Base-by-base conservation (phyloP, 2,888 invertebrate species). In the Archips crataeganus region DNA sequence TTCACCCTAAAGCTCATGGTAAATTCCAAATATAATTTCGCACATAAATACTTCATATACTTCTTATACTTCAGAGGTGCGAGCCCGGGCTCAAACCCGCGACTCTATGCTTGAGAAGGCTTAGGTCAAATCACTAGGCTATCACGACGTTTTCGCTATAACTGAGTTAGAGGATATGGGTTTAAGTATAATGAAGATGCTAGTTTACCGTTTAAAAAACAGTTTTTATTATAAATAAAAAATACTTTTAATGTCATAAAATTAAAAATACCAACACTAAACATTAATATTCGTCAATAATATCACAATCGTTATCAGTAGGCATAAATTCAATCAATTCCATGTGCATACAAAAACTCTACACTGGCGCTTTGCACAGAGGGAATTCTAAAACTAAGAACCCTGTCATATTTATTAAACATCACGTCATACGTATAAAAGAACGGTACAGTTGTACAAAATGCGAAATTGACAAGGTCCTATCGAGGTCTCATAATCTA, bases 251-350 rank as follows among this genome's bases (percentile, higher is more conserved):
- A 65, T 70, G 69, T 74, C 74, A 74, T 86, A 85, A 78, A 67
- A 77, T 80, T 87, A 87, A 81, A 86, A 87, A 87, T 87, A 85
- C 87, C 85, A 81, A 79, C 75, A 75, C 76, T 83, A 82, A 79
- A 77, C 81, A 70, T 68, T 70, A 81, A 81, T 68, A 73, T 80
- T 82, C 79, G 79, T 80, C 78, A 79, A 69, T 78, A 82, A 83
- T 88, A 87, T 87, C 87, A 88, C 87, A 87, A 80, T 85, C 78
- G 79, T 77, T 76, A 78, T 84, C 80, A 77, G 75, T 71, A 79
- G 80, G 81, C 79, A 79, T 75, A 74, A 57, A 39, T 65, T 54
- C 47, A 15, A 49, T 39, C 65, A 63, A 45, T 39, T 65, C 65
- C 23, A 13, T 34, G 51, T 10, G 32, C 66, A 39, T 57, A 32